phyloP scores from a whole-genome alignment of 2,888 invertebrate species.

The Cheilosia impressa region DNA sequence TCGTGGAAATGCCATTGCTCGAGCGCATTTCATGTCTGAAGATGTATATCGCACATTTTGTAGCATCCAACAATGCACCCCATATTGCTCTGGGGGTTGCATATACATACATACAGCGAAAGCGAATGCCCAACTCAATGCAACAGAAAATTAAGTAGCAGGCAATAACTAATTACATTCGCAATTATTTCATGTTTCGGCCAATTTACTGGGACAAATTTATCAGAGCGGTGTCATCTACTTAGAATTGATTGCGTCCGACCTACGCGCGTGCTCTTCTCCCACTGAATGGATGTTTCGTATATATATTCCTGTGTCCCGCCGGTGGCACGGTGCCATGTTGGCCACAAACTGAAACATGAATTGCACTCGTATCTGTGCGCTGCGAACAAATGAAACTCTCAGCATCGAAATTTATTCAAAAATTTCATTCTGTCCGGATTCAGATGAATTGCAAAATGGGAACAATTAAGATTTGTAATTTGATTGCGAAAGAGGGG shows the following conservation, averaged over 20 bases:
- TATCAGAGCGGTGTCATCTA: constrained; percentile 84
- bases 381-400: constrained; percentile 65
- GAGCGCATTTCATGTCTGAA: constrained; percentile 78
- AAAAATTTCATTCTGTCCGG: constrained; percentile 70
- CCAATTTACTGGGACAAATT: constrained; percentile 84
- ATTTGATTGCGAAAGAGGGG: constrained; percentile 73
- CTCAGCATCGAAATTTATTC: constrained; percentile 76
- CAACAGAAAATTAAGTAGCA: constrained; percentile 77
- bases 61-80: constrained; percentile 73
- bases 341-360: constrained; percentile 45
- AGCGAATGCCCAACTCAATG: constrained; percentile 59
- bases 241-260: constrained; percentile 82
- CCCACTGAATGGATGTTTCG: constrained; percentile 71
- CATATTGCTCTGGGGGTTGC: constrained; percentile 12
- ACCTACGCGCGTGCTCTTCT: constrained; percentile 68
- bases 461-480: constrained; percentile 77
- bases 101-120: constrained; percentile 11
- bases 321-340: constrained; percentile 64
- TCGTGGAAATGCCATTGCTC: constrained; percentile 61
- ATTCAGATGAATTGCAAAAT: constrained; percentile 75
- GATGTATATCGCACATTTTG: constrained; percentile 80
- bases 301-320: constrained; percentile 6
- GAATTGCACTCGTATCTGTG: constrained; percentile 44
- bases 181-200: constrained; percentile 84
- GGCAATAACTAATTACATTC: constrained; percentile 84